These are phyloP conservation scores for Carettochelys insculpta DNA, from an alignment of 2,113 vertebrate species.

Conservation along the genomic window DNA sequence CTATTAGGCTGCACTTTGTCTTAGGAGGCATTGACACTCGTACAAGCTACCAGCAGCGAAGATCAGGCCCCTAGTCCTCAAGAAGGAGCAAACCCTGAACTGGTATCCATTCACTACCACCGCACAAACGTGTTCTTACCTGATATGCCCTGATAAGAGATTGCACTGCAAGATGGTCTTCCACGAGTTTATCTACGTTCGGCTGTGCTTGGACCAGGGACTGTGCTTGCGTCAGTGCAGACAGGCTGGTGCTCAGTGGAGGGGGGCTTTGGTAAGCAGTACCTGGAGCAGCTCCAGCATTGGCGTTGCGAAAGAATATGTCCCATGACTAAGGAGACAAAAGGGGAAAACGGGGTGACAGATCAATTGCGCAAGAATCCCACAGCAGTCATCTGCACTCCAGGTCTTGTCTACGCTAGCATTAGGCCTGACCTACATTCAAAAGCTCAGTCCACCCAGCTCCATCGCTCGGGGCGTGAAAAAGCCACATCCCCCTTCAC, in stretches of 20 bases:
- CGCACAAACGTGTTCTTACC: conserved; percentile 68
- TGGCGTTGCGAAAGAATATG: conserved; percentile 91
- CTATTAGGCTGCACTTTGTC: neutral
- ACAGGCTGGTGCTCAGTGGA: conserved; percentile 72
- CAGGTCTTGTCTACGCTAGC: neutral
- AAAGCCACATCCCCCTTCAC: neutral
- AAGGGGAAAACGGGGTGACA: neutral
- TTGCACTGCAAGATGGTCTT: conserved; percentile 93
- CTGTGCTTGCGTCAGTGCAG: conserved; percentile 69
- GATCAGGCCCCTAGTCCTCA: neutral
- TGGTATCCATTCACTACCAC: accelerated
- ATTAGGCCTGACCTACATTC: neutral
- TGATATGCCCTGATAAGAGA: conserved; percentile 95
- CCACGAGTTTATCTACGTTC: conserved; percentile 90
- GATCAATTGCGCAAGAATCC: neutral
- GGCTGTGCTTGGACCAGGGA: conserved; percentile 79
- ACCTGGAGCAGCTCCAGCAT: conserved; percentile 88
- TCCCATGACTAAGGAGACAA: conserved; percentile 90
- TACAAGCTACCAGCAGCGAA: neutral
- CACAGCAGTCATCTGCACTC: neutral
- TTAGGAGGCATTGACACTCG: neutral
- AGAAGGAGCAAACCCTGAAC: neutral
- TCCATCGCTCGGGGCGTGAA: neutral
- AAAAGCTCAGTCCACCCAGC: neutral
- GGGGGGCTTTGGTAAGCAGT: conserved; percentile 88